Evolutionary conservation across 2,797 vertebrate species (phyloP).

Genomic region (Lithobates pipiens): DNA sequence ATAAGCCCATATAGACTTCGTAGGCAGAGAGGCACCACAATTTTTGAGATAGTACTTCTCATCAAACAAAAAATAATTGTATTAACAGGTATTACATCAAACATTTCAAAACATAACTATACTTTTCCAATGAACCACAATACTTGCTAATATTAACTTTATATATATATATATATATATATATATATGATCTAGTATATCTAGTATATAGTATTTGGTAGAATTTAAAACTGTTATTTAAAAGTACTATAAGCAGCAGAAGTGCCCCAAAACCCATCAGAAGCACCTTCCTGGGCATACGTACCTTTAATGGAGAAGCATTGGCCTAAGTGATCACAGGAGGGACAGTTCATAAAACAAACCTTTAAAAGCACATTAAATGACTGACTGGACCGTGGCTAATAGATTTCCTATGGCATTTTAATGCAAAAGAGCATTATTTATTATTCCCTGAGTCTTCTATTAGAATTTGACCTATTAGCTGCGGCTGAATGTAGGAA

Average conservation of each 20-base stretch:
- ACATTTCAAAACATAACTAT: too few relatives aligned
- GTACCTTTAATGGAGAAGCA: background rate
- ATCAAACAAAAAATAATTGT: too few relatives aligned
- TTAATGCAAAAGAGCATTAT: slow-evolving; percentile 10
- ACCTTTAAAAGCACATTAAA: slow-evolving; percentile 10
- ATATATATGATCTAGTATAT: too few relatives aligned
- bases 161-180: background rate
- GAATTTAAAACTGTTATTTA: background rate
- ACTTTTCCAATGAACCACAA: background rate
- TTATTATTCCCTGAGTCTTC: background rate
- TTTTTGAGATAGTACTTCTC: too few relatives aligned
- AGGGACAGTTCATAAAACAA: background rate
- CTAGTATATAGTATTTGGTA: too few relatives aligned
- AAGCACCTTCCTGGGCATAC: background rate
- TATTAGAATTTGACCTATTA: background rate
- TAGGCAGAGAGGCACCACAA: too few relatives aligned
- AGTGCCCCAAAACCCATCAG: background rate
- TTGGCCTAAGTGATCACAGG: background rate
- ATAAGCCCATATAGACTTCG: too few relatives aligned
- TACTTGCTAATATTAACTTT: background rate
- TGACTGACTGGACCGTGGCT: background rate
- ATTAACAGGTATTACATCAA: too few relatives aligned
- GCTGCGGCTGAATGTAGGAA: background rate
- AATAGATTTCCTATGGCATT: background rate
- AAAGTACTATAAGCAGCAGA: background rate